Conservation (phyloP, 2,113 vertebrate species). For the Brachionichthys hirsutus region DNA sequence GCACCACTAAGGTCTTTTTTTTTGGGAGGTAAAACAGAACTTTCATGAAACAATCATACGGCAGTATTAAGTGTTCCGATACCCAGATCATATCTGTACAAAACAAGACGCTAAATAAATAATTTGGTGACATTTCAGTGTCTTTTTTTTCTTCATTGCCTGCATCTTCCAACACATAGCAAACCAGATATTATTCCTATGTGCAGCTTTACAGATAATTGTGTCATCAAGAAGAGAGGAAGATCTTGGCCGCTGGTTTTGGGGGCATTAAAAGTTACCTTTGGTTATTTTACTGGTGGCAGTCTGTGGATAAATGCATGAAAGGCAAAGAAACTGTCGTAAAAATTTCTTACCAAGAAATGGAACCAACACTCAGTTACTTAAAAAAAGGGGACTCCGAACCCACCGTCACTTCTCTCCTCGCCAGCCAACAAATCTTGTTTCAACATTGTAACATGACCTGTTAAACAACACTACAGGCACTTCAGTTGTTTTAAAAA, state of each 20-base stretch:
- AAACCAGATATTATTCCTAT: too few relatives aligned
- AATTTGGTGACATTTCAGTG: too few relatives aligned
- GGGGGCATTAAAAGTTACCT: background rate
- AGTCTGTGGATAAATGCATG: constrained; percentile 29
- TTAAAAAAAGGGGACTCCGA: background rate
- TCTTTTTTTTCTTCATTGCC: too few relatives aligned
- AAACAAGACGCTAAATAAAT: background rate
- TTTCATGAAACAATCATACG: background rate
- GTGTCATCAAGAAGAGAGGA: background rate
- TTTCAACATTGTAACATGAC: constrained; percentile 45
- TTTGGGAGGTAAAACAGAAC: constrained; percentile 1
- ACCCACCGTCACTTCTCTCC: constrained; percentile 12
- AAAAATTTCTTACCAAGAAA: background rate
- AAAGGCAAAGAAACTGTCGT: constrained; percentile 2
- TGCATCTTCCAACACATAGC: too few relatives aligned
- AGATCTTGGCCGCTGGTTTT: background rate
- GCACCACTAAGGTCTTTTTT: constrained; percentile 1
- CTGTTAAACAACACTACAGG: constrained; percentile 51
- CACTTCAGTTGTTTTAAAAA: constrained; percentile 59
- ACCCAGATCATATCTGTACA: background rate
- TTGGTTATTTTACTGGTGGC: constrained; percentile 10
- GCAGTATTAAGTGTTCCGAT: constrained; percentile 1
- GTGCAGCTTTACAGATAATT: too few relatives aligned
- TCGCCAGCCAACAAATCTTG: constrained; percentile 30
- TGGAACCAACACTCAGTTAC: constrained; percentile 28